A percentile compares a stretch with the other conserved stretches of the same genome.
Conservation (phyloP, 2,797 vertebrate species). For the Sebastes nivosus region DNA sequence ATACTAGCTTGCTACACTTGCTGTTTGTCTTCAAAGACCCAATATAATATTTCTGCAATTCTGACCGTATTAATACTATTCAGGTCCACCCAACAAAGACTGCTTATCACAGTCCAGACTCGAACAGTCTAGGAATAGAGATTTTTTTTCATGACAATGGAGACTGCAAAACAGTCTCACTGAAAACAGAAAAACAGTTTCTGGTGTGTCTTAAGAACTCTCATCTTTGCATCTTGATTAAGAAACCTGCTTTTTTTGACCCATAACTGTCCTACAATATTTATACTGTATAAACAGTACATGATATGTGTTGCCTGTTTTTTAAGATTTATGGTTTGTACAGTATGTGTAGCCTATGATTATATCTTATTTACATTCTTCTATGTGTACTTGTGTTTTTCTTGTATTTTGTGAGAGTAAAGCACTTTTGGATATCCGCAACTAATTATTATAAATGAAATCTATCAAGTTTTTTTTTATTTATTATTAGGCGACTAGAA, state of each 20-base stretch:
- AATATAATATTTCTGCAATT: background rate
- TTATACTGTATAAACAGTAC: background rate
- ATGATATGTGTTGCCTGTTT: no score
- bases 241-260: background rate
- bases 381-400: background rate
- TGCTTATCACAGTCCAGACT: background rate
- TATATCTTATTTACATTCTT: background rate
- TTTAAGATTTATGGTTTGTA: background rate
- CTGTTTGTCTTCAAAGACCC: background rate
- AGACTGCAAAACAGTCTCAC: no score
- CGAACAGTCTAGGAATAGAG: background rate
- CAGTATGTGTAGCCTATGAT: background rate
- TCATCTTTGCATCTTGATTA: background rate
- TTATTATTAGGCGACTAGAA: background rate
- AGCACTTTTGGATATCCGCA: background rate
- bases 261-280: background rate
- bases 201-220: background rate
- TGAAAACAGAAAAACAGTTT: background rate
- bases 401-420: background rate
- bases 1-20: background rate
- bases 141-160: no score
- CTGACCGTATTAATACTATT: background rate
- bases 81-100: background rate
- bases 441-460: background rate
- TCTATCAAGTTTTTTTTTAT: background rate